A percentile compares a stretch with the other conserved stretches of the same genome.
These are phyloP conservation scores for Rhynchotus rufescens DNA, from an alignment of 2,797 vertebrate genomes.

Conservation along the genomic window DNA sequence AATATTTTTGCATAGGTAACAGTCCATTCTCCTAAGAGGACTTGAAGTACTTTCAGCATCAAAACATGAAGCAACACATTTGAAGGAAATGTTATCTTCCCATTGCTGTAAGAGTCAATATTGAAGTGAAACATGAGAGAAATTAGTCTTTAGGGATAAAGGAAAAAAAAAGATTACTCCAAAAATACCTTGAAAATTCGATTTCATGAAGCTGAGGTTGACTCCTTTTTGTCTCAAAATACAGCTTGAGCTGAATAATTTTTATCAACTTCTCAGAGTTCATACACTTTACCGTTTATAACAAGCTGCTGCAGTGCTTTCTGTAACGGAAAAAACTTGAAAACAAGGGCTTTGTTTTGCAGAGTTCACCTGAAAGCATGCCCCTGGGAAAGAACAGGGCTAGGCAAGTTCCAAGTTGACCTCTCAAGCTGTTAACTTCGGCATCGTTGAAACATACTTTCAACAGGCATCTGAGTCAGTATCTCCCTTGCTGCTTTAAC, in stretches of 20 bases:
- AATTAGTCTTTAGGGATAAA: neutral
- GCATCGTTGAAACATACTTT: neutral
- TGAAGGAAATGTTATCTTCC: neutral
- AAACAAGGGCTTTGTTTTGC: constrained; percentile 18
- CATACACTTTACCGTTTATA: neutral
- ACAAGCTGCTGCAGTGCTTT: constrained; percentile 36
- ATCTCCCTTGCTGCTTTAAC: neutral
- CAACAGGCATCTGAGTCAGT: neutral
- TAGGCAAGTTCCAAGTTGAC: neutral
- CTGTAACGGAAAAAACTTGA: constrained; percentile 16
- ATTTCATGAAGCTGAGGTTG: neutral
- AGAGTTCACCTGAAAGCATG: constrained; percentile 15
- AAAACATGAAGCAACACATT: neutral
- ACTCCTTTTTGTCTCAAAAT: constrained; percentile 23
- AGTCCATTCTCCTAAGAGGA: neutral
- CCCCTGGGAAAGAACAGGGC: constrained; percentile 26
- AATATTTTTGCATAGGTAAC: neutral
- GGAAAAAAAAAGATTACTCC: neutral
- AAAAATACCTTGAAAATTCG: neutral
- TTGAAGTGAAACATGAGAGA: constrained; percentile 10
- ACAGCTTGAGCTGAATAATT: neutral
- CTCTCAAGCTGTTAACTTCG: constrained; percentile 18
- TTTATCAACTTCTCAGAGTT: constrained; percentile 1
- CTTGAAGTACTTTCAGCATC: neutral
- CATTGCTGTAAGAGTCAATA: neutral